Percentiles rank a stretch among this genome's conserved stretches.
phyloP scores from a whole-genome alignment of 2,797 vertebrate genomes.

The Pelochelys cantorii region DNA sequence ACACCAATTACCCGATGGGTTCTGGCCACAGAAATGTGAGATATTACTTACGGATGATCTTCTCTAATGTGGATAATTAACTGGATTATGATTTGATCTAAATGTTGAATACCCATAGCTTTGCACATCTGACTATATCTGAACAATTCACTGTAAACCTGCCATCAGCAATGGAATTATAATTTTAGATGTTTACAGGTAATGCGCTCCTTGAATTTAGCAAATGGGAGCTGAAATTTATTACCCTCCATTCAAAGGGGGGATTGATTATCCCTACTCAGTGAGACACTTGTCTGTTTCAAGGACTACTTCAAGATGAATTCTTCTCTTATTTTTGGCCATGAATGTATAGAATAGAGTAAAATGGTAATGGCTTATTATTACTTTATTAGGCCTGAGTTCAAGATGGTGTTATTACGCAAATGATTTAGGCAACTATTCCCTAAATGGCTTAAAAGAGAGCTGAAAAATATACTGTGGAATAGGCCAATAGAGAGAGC shows the following conservation, averaged over 20 bases:
- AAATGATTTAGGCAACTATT: neutral
- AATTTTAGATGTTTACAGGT: constrained; percentile 16
- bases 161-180: constrained; percentile 48
- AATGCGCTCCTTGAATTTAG: neutral
- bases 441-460: neutral
- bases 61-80: constrained; percentile 22
- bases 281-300: neutral
- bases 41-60: constrained; percentile 2
- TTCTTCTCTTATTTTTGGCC: neutral
- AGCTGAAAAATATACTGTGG: neutral
- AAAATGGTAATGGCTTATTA: neutral
- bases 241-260: neutral
- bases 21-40: constrained; percentile 28
- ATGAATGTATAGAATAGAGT: neutral
- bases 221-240: constrained; percentile 27
- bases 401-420: neutral
- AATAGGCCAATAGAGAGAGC: neutral
- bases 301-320: neutral
- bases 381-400: neutral
- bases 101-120: constrained; percentile 37
- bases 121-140: constrained; percentile 35
- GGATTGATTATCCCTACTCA: neutral
- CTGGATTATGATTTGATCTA: constrained; percentile 10
- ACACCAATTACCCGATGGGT: constrained; percentile 36
- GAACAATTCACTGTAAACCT: constrained; percentile 48